Evolutionary conservation across 2,888 invertebrate species (phyloP), one percentile per base, ranked within the genome.

Genomic region (Dolomedes plantarius): DNA sequence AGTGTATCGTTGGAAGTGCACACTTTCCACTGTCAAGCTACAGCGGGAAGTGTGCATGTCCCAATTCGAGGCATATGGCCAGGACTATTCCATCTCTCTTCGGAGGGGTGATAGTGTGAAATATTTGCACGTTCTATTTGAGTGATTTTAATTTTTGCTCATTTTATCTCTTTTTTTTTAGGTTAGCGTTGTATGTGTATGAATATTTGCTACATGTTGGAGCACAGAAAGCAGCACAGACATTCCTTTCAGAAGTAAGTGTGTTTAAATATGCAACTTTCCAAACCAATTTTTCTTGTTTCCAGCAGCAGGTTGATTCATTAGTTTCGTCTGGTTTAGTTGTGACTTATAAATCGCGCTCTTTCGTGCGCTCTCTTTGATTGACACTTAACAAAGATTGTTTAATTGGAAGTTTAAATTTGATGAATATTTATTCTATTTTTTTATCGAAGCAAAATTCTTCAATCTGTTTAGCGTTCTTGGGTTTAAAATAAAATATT

Each of bases 181-280:
- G 95, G 93, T 94, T 99, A 93, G 98, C 98, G 90, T 94, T 98
- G 90, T 99, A 99, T 93, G 98, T 99, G 90, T 99, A 99, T 92
- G 99, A 99, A 94, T 99, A 99, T 94, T 94, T 99, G 92, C 94
- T 98, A 91, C 98, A 99, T 93, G 97, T 98, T 92, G 99, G 99
- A 92, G 99, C 99, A 90, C 97, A 98, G 93, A 99, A 99, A 93
- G 97, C 98, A 91, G 99, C 99, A 93, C 99, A 99, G 94, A 98
- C 98, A 90, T 99, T 99, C 93, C 94, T 99, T 90, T 98, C 98
- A 89, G 99, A 99, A 94, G 95, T 95, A 91, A 91, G 90, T 62
- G 28, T 16, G 79, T 23, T 76, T 36, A n/a, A n/a, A n/a, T n/a
- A n/a, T n/a, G n/a, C n/a, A n/a, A n/a, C n/a, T n/a, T n/a, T n/a